Percentiles rank a stretch among this genome's conserved stretches.
Conservation (phyloP, 2,888 invertebrate genomes). For the Chydorus sphaericus region DNA sequence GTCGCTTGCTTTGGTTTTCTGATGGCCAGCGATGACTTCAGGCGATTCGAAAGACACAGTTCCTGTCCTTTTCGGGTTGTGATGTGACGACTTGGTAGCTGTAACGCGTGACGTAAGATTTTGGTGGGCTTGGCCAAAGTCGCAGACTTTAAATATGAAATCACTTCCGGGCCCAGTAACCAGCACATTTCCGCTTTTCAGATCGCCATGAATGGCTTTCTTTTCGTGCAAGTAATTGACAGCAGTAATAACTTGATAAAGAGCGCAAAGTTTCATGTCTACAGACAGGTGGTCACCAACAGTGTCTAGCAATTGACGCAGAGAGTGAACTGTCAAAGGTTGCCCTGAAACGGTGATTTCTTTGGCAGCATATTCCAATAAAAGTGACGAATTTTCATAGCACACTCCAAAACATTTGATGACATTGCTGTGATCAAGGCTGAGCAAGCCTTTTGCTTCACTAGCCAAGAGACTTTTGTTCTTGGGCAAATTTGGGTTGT, state of each 20-base stretch:
- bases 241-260: neutral
- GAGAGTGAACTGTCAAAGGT: neutral
- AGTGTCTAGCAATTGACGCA: neutral
- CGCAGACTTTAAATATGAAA: neutral
- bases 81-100: too few species aligned
- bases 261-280: neutral
- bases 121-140: neutral
- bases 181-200: neutral
- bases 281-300: neutral
- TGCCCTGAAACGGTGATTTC: neutral
- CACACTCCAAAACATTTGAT: neutral
- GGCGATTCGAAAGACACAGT: neutral
- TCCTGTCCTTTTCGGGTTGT: too few species aligned
- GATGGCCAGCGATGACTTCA: neutral
- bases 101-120: neutral
- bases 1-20: neutral
- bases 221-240: neutral
- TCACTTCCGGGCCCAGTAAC: neutral
- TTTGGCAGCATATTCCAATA: neutral
- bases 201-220: neutral
- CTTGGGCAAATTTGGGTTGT: neutral
- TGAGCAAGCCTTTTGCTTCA: neutral
- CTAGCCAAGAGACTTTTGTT: neutral
- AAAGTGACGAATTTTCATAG: neutral
- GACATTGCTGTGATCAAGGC: neutral